Conservation (phyloP, 2,113 vertebrate genomes). For the Saimiri boliviensis region DNA sequence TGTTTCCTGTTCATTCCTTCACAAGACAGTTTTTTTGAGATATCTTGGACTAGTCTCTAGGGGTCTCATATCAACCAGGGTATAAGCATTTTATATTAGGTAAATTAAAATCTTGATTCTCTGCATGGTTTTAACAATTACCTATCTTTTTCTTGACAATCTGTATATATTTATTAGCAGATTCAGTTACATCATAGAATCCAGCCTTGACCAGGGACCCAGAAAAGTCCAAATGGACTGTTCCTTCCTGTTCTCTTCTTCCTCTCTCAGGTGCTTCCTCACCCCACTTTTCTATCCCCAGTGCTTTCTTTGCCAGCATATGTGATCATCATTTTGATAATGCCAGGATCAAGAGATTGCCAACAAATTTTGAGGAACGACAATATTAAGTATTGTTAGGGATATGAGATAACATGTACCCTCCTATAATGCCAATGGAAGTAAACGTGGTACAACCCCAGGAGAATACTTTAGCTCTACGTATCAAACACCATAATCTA, state of each 20-base stretch:
- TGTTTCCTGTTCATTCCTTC: neutral
- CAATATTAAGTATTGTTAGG: neutral
- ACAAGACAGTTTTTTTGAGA: neutral
- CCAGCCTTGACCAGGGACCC: neutral
- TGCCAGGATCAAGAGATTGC: neutral
- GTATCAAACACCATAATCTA: neutral
- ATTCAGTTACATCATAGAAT: neutral
- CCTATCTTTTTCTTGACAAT: neutral
- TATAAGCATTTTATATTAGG: neutral
- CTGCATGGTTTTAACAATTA: neutral
- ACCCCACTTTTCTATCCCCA: neutral
- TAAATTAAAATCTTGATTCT: neutral
- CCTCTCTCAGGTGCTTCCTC: neutral
- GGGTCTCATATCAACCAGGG: neutral
- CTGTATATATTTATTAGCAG: neutral
- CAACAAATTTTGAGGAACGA: neutral
- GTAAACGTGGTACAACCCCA: neutral
- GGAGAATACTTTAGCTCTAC: neutral
- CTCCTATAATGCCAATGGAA: neutral
- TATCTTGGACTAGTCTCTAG: neutral
- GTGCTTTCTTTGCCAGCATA: neutral
- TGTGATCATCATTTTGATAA: neutral
- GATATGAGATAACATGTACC: neutral
- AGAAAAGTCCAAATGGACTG: too few relatives aligned
- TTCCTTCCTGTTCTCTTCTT: fast-evolving